Evolutionary conservation across 2,888 invertebrate species (phyloP).

Genomic region (Eudasyphora cyanicolor): DNA sequence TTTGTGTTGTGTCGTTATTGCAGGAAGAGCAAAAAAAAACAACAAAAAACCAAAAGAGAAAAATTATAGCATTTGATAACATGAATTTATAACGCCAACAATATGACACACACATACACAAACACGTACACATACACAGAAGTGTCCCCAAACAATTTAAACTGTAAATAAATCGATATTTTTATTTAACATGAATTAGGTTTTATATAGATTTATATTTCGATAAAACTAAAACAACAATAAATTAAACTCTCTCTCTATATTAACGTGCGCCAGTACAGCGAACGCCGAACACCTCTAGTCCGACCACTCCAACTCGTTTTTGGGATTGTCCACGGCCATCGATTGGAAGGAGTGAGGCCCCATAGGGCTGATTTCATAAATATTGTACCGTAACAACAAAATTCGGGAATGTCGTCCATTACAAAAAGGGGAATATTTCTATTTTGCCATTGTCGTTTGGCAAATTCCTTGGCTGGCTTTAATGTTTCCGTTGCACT

Average conservation of each 20-base stretch:
- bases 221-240: conserved; percentile 26
- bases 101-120: conserved; percentile 20
- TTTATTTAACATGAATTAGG: conserved; percentile 36
- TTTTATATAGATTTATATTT: conserved; percentile 34
- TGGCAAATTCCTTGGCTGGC: background rate
- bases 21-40: conserved; percentile 4
- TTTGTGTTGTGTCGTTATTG: conserved; percentile 19
- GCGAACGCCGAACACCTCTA: background rate
- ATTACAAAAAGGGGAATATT: background rate
- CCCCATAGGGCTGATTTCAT: background rate
- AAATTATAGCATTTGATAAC: conserved; percentile 53
- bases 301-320: background rate
- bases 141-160: conserved; percentile 46
- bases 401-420: background rate
- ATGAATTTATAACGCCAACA: conserved; percentile 53
- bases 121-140: no score
- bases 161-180: conserved; percentile 56
- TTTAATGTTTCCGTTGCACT: background rate
- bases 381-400: background rate
- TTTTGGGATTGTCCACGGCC: background rate
- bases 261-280: background rate
- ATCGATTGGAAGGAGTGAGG: background rate
- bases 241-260: conserved; percentile 10
- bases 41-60: background rate
- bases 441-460: background rate